Evolutionary conservation across 2,888 invertebrate species (phyloP).

Genomic region (Argyresthia goedartella): DNA sequence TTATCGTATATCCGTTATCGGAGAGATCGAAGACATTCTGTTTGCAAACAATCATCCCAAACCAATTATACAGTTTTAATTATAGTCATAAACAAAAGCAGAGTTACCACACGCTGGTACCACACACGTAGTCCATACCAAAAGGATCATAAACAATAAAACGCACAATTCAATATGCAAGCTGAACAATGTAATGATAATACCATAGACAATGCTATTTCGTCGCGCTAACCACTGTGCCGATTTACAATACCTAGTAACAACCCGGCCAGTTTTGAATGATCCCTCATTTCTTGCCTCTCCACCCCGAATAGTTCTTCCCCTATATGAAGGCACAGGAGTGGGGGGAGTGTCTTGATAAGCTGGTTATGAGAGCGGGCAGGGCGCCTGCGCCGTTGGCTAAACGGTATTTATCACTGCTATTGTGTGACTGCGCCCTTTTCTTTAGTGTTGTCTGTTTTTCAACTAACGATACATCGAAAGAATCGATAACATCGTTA

Average conservation of each 20-base stretch:
- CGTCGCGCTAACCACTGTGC: constrained; percentile 63
- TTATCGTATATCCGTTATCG: too few relatives aligned
- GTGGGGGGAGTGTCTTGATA: too few relatives aligned
- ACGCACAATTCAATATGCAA: constrained; percentile 67
- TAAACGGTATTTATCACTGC: constrained; percentile 53
- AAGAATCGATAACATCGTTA: too few relatives aligned
- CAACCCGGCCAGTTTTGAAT: constrained; percentile 19
- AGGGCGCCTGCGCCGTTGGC: constrained; percentile 30
- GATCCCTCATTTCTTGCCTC: too few relatives aligned
- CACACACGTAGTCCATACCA: constrained; percentile 52
- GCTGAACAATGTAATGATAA: constrained; percentile 64
- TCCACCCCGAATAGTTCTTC: too few relatives aligned
- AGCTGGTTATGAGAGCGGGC: too few relatives aligned
- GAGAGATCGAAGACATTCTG: too few relatives aligned
- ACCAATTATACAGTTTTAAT: too few relatives aligned
- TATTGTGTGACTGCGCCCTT: constrained; percentile 46
- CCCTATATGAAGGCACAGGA: too few relatives aligned
- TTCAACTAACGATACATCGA: too few relatives aligned
- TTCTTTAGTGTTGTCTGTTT: constrained; percentile 2
- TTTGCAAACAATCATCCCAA: too few relatives aligned
- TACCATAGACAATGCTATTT: constrained; percentile 60
- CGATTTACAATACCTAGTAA: constrained; percentile 53
- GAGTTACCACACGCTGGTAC: constrained; percentile 13
- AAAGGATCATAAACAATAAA: constrained; percentile 50
- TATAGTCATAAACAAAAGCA: too few relatives aligned